phyloP scores from a whole-genome alignment of 2,113 vertebrate species.

The Progne subis region DNA sequence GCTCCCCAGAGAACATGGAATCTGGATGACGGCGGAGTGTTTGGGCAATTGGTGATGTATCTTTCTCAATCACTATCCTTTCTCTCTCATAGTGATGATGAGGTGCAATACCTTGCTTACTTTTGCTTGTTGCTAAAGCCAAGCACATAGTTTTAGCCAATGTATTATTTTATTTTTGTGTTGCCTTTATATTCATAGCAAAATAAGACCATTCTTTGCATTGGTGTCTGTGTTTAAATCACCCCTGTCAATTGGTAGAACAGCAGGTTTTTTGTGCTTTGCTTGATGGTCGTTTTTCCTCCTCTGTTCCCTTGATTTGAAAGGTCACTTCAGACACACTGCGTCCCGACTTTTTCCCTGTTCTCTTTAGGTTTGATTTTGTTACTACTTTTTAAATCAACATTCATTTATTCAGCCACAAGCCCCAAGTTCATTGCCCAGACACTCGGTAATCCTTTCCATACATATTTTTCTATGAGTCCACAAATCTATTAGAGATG shows the following conservation, averaged over 20 bases:
- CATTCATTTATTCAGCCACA: not conserved
- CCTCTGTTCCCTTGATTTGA: not conserved
- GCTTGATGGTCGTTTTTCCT: not conserved
- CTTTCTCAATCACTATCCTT: too few relatives aligned
- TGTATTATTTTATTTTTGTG: not conserved
- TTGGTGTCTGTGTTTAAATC: not conserved
- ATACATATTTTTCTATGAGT: not conserved
- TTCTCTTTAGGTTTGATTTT: not conserved
- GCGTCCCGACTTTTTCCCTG: not conserved
- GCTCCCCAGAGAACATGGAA: fast-evolving
- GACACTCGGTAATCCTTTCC: not conserved
- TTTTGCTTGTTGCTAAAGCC: not conserved
- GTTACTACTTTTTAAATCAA: not conserved
- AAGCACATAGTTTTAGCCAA: fast-evolving
- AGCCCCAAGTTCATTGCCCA: not conserved
- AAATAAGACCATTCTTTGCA: not conserved
- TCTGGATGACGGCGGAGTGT: not conserved
- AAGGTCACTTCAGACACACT: not conserved
- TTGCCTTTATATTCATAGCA: not conserved
- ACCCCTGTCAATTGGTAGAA: not conserved
- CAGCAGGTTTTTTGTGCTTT: not conserved
- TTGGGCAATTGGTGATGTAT: not conserved
- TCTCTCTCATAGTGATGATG: not conserved
- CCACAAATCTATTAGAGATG: not conserved
- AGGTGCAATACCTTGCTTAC: too few relatives aligned